Conservation (phyloP, 2,888 invertebrate species). For the Oscheius sp. region DNA sequence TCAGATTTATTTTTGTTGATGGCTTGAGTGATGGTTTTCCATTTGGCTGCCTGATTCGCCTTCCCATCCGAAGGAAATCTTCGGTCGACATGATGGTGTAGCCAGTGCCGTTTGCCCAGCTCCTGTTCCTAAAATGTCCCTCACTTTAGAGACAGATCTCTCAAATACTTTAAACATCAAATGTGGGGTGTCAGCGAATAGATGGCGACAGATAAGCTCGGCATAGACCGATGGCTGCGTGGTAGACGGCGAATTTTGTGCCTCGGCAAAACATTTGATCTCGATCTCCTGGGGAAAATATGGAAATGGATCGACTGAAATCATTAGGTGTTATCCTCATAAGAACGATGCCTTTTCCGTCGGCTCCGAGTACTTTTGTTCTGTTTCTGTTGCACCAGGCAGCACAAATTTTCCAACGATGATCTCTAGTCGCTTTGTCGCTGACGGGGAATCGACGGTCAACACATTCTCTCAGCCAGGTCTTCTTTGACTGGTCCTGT, state of each 20-base stretch:
- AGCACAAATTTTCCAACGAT: constrained; percentile 54
- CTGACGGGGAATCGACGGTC: constrained; percentile 55
- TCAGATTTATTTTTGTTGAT: constrained; percentile 54
- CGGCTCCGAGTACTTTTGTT: constrained; percentile 48
- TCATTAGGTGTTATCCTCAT: neutral
- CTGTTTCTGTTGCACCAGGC: constrained; percentile 58
- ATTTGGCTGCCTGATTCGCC: constrained; percentile 49
- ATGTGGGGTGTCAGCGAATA: constrained; percentile 55
- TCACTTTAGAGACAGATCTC: neutral
- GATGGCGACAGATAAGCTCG: constrained; percentile 50
- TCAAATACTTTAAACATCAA: constrained; percentile 53
- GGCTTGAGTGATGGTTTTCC: constrained; percentile 60
- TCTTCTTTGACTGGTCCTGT: constrained; percentile 54
- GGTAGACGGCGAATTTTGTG: too few species aligned
- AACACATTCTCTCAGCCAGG: constrained; percentile 59
- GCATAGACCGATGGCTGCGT: constrained; percentile 45
- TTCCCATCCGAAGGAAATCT: constrained; percentile 57
- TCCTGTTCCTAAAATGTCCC: constrained; percentile 54
- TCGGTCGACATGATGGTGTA: constrained; percentile 56
- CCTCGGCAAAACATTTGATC: constrained; percentile 49
- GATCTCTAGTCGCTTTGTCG: constrained; percentile 51
- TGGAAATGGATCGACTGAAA: constrained; percentile 50
- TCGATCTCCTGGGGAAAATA: constrained; percentile 54
- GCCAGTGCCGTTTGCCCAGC: constrained; percentile 57
- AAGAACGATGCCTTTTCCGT: constrained; percentile 38